Evolutionary conservation across 2,888 invertebrate species (phyloP).

Genomic region (Operophtera brumata): DNA sequence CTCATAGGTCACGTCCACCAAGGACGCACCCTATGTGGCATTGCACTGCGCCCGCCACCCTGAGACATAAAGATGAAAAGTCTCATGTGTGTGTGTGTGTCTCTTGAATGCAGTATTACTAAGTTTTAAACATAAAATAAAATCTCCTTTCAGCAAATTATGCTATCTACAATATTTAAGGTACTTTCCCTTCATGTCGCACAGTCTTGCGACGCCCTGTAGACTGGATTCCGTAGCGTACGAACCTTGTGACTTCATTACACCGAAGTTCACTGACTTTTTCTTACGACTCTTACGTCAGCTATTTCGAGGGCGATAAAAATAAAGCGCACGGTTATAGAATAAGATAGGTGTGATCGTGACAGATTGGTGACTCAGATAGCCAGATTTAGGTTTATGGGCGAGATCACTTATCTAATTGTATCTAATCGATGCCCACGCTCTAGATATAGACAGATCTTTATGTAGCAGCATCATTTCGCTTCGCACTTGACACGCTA

Average conservation of each 20-base stretch:
- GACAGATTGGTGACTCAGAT: constrained; percentile 16
- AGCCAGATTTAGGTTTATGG: constrained; percentile 6
- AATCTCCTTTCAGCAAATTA: too few relatives aligned
- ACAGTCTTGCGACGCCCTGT: constrained; percentile 56
- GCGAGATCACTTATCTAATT: neutral
- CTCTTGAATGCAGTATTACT: too few relatives aligned
- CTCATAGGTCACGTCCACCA: too few relatives aligned
- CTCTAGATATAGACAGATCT: neutral
- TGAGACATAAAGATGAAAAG: too few relatives aligned
- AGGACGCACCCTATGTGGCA: too few relatives aligned
- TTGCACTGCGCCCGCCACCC: too few relatives aligned
- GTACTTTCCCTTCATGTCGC: too few relatives aligned
- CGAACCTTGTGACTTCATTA: constrained; percentile 54
- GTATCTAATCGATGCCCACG: constrained; percentile 5
- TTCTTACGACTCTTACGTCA: constrained; percentile 39
- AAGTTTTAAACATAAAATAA: too few relatives aligned
- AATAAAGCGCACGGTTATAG: constrained; percentile 30
- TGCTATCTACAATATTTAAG: too few relatives aligned
- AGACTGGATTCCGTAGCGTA: constrained; percentile 48
- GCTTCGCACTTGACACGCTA: neutral
- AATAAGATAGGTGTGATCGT: constrained; percentile 26
- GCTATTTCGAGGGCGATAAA: constrained; percentile 38
- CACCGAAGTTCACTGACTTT: constrained; percentile 53
- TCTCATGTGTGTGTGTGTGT: too few relatives aligned
- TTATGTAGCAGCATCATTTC: neutral